phyloP scores from a whole-genome alignment of 2,113 vertebrate species.

The Prunella fulvescens region DNA sequence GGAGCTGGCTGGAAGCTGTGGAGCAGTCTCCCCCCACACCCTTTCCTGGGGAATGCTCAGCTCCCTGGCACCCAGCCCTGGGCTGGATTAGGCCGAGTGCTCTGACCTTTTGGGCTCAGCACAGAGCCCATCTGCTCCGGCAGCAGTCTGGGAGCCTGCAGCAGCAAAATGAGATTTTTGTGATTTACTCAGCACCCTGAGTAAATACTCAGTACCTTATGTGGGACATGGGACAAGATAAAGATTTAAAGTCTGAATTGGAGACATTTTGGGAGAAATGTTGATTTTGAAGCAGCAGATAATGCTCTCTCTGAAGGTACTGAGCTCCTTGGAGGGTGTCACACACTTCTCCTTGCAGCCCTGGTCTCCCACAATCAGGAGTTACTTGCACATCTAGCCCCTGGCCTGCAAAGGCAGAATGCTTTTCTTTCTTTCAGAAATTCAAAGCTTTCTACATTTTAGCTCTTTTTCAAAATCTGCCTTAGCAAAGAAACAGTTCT shows the following conservation, averaged over 20 bases:
- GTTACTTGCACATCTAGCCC: not conserved
- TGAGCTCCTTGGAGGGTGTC: not conserved
- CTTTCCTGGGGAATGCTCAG: not conserved
- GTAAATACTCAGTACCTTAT: too few relatives aligned
- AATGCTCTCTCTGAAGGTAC: not conserved
- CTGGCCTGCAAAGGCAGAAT: not conserved
- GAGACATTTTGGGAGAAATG: not conserved
- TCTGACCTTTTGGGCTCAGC: not conserved
- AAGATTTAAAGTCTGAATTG: not conserved
- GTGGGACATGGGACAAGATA: not conserved
- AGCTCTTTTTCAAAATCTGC: not conserved
- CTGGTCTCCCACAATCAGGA: not conserved
- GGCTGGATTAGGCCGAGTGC: not conserved
- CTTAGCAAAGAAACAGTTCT: not conserved
- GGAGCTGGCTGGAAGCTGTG: not conserved
- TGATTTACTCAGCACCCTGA: not conserved
- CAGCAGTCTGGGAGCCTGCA: not conserved
- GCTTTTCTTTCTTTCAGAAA: not conserved
- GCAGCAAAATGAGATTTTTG: not conserved
- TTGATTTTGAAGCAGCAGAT: not conserved
- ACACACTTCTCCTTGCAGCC: rapidly evolving
- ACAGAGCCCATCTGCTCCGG: not conserved
- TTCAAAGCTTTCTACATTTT: not conserved
- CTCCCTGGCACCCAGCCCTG: not conserved
- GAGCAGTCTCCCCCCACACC: not conserved